Base-by-base conservation (phyloP, 1,140 invertebrate species). In the Zeugodacus cucurbitae region DNA sequence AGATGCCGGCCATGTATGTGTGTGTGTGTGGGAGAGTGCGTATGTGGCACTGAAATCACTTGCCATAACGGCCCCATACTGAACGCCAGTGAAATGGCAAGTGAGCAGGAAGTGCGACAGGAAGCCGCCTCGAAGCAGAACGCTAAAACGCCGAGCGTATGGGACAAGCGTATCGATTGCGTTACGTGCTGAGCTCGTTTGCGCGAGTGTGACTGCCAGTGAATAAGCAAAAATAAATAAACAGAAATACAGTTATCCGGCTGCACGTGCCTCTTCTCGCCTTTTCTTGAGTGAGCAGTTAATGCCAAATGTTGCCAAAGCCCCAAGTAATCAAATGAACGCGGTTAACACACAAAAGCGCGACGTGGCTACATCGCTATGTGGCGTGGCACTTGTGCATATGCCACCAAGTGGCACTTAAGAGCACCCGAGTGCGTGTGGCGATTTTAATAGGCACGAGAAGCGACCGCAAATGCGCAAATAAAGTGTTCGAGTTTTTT, bases 231-330 rank as follows among this genome's bases (percentile, higher is more conserved):
- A 26, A 26, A 26, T 26, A 62, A 7, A 62, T n/a, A 62, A n/a
- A 62, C 22, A 62, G 58, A 22, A 4, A 26, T 62, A 26, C 58
- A 10, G n/a, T 34, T 34, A 67, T 67, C 14, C 29, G 64, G 29
- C 29, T 29, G 64, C 34, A 74, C 34, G 64, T 67, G 32, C 14
- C 64, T 34, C 26, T 67, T 67, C 58, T 67, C 59, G 62, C 62
- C 29, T 41, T 41, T 37, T 74, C 67, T 41, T 74, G 67, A 74
- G 67, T 74, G 67, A 74, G 67, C 67, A 74, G 67, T 74, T 74
- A 74, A 22, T 41, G 20, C 67, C 67, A 41, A 41, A 37, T 74
- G 67, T 74, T 74, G 20, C 67, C 34, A 37, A 74, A 74, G 5
- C 14, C 1, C 20, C 58, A 22, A 37, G 41, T 41, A 37, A 0